Evolutionary conservation across 2,797 vertebrate genomes (phyloP).

Genomic region (Tiaroga cobitis): DNA sequence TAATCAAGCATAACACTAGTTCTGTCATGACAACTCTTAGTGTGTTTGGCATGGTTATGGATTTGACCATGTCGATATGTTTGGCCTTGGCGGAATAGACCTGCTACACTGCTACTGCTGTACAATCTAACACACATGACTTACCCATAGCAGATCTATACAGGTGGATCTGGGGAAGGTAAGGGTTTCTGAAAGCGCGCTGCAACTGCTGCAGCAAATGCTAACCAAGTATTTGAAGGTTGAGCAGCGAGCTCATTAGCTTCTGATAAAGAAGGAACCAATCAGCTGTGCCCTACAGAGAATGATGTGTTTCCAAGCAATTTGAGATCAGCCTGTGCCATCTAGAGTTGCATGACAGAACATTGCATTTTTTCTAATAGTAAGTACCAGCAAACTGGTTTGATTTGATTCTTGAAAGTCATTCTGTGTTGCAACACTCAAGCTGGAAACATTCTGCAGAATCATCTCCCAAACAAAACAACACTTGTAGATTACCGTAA

Average conservation of each 20-base stretch:
- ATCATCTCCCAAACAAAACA: neutral
- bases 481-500: constrained; percentile 77
- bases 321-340: neutral
- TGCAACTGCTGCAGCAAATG: neutral
- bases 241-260: neutral
- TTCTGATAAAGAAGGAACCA: neutral
- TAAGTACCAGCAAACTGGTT: constrained; percentile 16
- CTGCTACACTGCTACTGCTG: neutral
- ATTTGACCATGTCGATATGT: neutral
- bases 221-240: neutral
- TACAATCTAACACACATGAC: neutral
- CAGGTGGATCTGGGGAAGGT: neutral
- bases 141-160: neutral
- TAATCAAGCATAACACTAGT: neutral
- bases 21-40: neutral
- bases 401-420: neutral
- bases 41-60: neutral
- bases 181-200: neutral
- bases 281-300: neutral
- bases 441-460: neutral
- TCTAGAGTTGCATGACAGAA: neutral
- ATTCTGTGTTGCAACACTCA: neutral
- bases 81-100: neutral
- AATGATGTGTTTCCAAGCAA: neutral
- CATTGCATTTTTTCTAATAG: neutral